Evolutionary conservation across 1,140 invertebrate species (phyloP).

Genomic region (Brachionus paranguensis): DNA sequence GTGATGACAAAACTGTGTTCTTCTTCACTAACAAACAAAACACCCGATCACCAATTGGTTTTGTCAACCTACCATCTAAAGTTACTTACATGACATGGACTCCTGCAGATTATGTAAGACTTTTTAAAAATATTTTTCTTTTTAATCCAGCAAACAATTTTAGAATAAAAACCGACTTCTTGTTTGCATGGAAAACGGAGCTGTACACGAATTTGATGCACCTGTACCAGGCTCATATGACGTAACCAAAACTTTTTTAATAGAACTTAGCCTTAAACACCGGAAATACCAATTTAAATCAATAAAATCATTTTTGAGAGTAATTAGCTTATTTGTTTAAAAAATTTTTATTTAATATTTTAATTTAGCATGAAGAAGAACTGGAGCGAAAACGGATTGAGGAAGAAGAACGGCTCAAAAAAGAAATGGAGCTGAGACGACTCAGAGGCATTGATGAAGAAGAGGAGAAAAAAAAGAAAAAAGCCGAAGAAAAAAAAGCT

Average conservation of each 20-base stretch:
- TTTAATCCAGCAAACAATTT: neutral
- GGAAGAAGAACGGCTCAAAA: slow-evolving; percentile 58
- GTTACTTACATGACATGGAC: slow-evolving; percentile 51
- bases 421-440: slow-evolving; percentile 50
- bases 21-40: slow-evolving; percentile 48
- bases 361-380: slow-evolving; percentile 53
- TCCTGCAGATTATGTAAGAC: slow-evolving; percentile 52
- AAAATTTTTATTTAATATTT: neutral
- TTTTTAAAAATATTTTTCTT: neutral
- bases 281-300: slow-evolving; percentile 49
- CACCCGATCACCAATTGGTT: slow-evolving; percentile 52
- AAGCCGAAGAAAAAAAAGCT: slow-evolving; percentile 40
- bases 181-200: slow-evolving; percentile 50
- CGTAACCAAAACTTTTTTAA: slow-evolving; percentile 49
- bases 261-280: slow-evolving; percentile 46
- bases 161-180: slow-evolving; percentile 48
- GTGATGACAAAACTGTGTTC: slow-evolving; percentile 52
- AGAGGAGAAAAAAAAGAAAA: slow-evolving; percentile 47
- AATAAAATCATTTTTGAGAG: slow-evolving; percentile 52
- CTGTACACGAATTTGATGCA: slow-evolving; percentile 49
- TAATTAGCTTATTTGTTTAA: slow-evolving; percentile 42
- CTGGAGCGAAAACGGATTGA: slow-evolving; percentile 51
- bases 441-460: slow-evolving; percentile 42
- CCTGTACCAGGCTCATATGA: slow-evolving; percentile 50
- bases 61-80: slow-evolving; percentile 47